These are phyloP conservation scores for Protonemura montana DNA, from an alignment of 2,888 invertebrate species.

Conservation along the genomic window DNA sequence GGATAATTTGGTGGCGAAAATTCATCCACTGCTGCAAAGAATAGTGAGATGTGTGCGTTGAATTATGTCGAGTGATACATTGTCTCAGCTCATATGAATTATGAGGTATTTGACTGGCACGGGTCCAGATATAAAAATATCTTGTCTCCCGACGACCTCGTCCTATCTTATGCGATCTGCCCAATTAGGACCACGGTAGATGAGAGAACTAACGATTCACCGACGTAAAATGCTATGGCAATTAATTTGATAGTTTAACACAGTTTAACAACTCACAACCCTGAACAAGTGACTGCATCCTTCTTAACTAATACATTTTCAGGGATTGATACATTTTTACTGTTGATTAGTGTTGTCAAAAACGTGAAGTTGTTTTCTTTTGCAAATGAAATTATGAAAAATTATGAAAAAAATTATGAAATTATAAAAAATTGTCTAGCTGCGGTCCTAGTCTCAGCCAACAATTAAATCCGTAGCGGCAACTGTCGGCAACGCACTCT, in stretches of 20 bases:
- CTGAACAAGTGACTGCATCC: too few relatives aligned
- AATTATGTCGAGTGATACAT: neutral
- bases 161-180: slow-evolving; percentile 1
- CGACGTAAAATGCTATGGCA: neutral
- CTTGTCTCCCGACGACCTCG: neutral
- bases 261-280: too few relatives aligned
- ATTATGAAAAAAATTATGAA: too few relatives aligned
- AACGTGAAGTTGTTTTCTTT: too few relatives aligned
- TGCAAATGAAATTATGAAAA: too few relatives aligned
- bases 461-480: neutral
- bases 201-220: neutral
- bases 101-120: slow-evolving; percentile 7
- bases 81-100: neutral
- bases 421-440: neutral
- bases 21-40: too few relatives aligned
- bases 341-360: too few relatives aligned
- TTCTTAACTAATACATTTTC: too few relatives aligned
- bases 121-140: neutral
- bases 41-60: neutral
- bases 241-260: too few relatives aligned
- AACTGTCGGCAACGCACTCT: neutral
- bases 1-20: neutral
- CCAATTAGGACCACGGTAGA: neutral
- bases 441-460: neutral
- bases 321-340: too few relatives aligned